A percentile compares a stretch with the other conserved stretches of the same genome.
phyloP scores from a whole-genome alignment of 2,113 vertebrate genomes.

The Poeciliopsis retropinna region DNA sequence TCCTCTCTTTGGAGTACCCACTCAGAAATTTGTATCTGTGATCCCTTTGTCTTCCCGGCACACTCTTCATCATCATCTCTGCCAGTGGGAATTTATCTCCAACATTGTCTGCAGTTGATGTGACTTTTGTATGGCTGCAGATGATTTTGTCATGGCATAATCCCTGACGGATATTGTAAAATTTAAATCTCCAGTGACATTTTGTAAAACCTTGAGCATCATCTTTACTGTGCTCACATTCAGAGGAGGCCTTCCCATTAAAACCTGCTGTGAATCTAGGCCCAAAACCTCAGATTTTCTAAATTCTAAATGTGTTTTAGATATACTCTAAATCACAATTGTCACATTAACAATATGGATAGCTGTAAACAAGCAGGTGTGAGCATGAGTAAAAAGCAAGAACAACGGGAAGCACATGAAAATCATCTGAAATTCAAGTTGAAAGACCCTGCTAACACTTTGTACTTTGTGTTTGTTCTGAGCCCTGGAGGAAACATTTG shows the following conservation, averaged over 20 bases:
- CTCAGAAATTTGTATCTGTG: not conserved
- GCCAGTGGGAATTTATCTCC: slow-evolving; percentile 1
- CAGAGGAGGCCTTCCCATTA: not conserved
- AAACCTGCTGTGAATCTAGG: too few relatives aligned
- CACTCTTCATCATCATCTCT: slow-evolving; percentile 7
- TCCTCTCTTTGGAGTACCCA: not conserved
- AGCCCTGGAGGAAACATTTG: too few relatives aligned
- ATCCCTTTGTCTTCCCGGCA: not conserved
- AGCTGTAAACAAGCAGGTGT: too few relatives aligned
- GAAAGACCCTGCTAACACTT: too few relatives aligned
- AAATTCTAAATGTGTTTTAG: too few relatives aligned
- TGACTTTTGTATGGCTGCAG: slow-evolving; percentile 9
- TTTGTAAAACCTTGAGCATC: not conserved
- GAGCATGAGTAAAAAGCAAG: too few relatives aligned
- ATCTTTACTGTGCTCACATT: not conserved
- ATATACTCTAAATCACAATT: too few relatives aligned
- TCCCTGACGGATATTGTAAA: not conserved
- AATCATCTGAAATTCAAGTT: too few relatives aligned
- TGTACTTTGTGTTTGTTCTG: too few relatives aligned
- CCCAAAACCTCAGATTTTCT: too few relatives aligned
- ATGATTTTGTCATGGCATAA: slow-evolving; percentile 2
- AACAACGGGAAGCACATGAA: too few relatives aligned
- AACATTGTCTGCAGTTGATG: not conserved
- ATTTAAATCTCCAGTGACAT: slow-evolving; percentile 6
- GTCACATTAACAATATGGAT: too few relatives aligned